Evolutionary conservation across 2,797 vertebrate genomes (phyloP).

Genomic region (Enteromius mattozi): DNA sequence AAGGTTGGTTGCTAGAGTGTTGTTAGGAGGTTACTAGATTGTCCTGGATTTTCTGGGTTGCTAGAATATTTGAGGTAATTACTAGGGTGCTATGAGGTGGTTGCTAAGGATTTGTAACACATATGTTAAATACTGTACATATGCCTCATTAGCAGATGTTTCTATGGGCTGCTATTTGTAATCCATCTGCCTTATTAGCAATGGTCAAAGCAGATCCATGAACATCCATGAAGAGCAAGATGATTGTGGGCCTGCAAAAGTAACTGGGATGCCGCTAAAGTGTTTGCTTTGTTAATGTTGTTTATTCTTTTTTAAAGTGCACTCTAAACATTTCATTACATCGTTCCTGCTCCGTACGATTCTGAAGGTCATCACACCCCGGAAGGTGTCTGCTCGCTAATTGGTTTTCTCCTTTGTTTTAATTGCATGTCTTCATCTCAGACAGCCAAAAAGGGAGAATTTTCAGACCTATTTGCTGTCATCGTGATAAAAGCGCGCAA

Average conservation of each 20-base stretch:
- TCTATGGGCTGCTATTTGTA: not conserved
- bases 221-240: not conserved
- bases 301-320: not conserved
- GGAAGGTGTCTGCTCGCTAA: constrained; percentile 21
- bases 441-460: constrained; percentile 10
- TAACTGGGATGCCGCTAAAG: not conserved
- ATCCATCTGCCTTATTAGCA: not conserved
- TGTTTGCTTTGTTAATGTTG: not conserved
- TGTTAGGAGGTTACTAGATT: not conserved
- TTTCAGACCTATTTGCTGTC: constrained; percentile 22
- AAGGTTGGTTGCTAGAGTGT: too few relatives aligned
- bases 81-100: too few relatives aligned
- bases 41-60: not conserved
- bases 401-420: constrained; percentile 39
- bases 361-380: constrained; percentile 46
- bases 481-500: not conserved
- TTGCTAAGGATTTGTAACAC: not conserved
- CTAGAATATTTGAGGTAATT: not conserved
- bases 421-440: constrained; percentile 42
- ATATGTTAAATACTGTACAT: too few relatives aligned
- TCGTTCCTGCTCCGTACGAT: not conserved
- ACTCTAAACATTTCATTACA: not conserved
- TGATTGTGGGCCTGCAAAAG: not conserved
- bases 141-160: not conserved
- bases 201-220: not conserved